phyloP scores from a whole-genome alignment of 2,888 invertebrate species.

The Parnassius orleans region DNA sequence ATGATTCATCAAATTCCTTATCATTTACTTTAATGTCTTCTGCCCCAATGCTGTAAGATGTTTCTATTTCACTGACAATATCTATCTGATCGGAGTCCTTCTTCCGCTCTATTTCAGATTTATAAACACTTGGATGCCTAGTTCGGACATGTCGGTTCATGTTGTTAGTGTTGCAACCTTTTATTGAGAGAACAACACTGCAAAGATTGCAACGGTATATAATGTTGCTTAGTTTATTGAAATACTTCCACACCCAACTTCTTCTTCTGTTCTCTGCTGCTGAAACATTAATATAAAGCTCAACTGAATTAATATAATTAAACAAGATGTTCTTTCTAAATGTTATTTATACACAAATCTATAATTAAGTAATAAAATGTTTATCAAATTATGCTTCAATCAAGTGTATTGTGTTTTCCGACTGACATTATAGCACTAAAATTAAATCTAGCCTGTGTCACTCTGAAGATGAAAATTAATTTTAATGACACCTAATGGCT shows the following conservation, averaged over 20 bases:
- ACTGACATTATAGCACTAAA: no score
- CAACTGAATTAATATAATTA: not conserved
- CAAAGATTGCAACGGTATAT: conserved; percentile 69
- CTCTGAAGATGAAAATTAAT: no score
- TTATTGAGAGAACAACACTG: conserved; percentile 68
- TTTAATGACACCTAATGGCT: no score
- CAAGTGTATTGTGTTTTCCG: no score
- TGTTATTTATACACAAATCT: not conserved
- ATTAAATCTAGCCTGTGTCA: no score
- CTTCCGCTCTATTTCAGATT: conserved; percentile 49
- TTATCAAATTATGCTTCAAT: no score
- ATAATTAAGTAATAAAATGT: no score
- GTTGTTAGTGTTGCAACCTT: conserved; percentile 73
- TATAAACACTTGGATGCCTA: conserved; percentile 57
- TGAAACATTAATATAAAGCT: conserved; percentile 30
- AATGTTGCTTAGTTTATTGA: conserved; percentile 62
- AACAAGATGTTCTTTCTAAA: no score
- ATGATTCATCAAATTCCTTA: conserved; percentile 37
- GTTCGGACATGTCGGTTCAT: conserved; percentile 70
- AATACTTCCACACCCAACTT: conserved; percentile 77
- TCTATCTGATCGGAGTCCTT: conserved; percentile 25
- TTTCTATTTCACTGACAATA: conserved; percentile 9
- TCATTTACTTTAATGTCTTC: conserved; percentile 52
- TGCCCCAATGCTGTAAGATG: conserved; percentile 35
- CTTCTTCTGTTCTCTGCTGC: conserved; percentile 40